These are phyloP conservation scores for Spea hammondii DNA, from an alignment of 2,797 vertebrate species.

Conservation along the genomic window DNA sequence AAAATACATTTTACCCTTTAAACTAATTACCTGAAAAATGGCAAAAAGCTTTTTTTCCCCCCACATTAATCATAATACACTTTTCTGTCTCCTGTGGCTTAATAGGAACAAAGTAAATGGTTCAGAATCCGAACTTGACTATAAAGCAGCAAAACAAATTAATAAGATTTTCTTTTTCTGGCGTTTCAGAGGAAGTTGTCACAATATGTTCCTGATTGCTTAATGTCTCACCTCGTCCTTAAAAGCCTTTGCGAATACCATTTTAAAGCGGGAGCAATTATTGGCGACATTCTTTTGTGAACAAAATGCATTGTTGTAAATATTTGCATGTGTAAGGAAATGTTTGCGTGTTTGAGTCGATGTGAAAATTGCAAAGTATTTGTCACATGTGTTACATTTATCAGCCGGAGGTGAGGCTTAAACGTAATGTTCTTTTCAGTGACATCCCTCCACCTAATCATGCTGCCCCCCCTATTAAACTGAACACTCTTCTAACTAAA, in stretches of 20 bases:
- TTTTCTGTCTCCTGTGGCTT: neutral
- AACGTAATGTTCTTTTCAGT: no score
- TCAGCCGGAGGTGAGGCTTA: no score
- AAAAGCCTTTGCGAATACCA: neutral
- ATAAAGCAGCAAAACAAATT: neutral
- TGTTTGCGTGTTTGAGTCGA: no score
- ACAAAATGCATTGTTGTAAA: no score
- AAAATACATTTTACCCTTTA: no score
- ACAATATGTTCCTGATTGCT: neutral
- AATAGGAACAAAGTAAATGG: neutral
- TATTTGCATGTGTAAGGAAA: no score
- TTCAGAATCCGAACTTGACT: neutral
- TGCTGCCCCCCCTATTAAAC: no score
- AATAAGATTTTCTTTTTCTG: neutral
- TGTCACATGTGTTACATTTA: no score
- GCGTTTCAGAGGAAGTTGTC: neutral
- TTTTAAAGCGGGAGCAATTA: neutral
- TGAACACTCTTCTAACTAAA: no score
- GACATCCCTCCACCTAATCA: no score
- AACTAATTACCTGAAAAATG: neutral
- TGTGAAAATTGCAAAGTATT: no score
- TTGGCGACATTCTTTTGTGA: no score
- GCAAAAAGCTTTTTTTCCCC: slow-evolving; percentile 1
- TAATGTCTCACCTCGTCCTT: neutral
- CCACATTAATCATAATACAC: neutral